phyloP scores from a whole-genome alignment of 2,888 invertebrate species.

The Palloptera scutellata region DNA sequence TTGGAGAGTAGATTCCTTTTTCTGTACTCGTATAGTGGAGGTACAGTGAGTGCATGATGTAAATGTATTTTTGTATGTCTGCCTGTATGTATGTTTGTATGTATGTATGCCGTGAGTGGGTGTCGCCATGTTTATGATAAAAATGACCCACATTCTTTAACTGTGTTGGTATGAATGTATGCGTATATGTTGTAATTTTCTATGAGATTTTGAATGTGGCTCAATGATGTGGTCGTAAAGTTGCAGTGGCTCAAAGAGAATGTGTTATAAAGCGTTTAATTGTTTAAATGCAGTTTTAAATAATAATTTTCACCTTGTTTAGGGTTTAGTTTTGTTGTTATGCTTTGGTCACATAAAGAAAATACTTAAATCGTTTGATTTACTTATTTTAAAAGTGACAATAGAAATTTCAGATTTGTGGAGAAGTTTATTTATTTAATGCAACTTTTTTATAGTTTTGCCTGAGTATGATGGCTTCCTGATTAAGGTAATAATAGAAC shows the following conservation, averaged over 20 bases:
- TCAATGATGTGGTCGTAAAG: too few relatives aligned
- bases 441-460: too few relatives aligned
- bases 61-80: not conserved
- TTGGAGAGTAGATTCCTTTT: not conserved
- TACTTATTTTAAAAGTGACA: too few relatives aligned
- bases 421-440: too few relatives aligned
- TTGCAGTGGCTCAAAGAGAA: not conserved
- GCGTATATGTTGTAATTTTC: not conserved
- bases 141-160: conserved; percentile 29
- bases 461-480: too few relatives aligned
- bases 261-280: not conserved
- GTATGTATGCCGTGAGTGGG: conserved; percentile 8
- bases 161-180: conserved; percentile 3
- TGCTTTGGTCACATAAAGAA: too few relatives aligned
- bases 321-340: too few relatives aligned
- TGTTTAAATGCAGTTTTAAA: conserved; percentile 54
- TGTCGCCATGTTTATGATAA: conserved; percentile 27
- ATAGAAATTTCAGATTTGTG: too few relatives aligned
- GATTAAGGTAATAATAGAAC: too few relatives aligned
- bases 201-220: too few relatives aligned
- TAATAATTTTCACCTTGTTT: conserved; percentile 49
- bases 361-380: too few relatives aligned
- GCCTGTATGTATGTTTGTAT: not conserved
- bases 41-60: not conserved
- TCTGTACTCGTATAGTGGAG: not conserved